These are phyloP conservation scores for Cataglyphis livida DNA, from an alignment of 2,888 invertebrate genomes.

Conservation along the genomic window DNA sequence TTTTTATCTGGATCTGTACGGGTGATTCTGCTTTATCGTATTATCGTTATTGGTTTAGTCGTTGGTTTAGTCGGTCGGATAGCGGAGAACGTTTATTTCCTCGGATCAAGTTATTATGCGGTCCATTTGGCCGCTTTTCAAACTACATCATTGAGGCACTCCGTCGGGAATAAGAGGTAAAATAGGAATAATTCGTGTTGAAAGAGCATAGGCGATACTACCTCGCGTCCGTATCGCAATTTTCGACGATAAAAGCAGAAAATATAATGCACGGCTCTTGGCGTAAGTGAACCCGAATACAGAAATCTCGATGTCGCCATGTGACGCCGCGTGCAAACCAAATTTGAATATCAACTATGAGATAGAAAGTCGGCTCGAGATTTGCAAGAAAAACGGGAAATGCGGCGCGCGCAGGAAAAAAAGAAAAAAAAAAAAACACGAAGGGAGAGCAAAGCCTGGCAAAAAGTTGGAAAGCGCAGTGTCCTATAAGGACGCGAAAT, in stretches of 20 bases:
- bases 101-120: constrained; percentile 24
- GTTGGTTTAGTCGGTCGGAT: constrained; percentile 11
- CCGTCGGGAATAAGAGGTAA: background rate
- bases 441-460: background rate
- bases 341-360: constrained; percentile 68
- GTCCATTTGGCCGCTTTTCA: constrained; percentile 12
- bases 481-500: background rate
- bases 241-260: constrained; percentile 23
- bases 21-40: constrained; percentile 13
- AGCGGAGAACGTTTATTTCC: constrained; percentile 17
- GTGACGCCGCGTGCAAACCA: constrained; percentile 59
- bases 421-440: background rate
- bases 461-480: constrained; percentile 21
- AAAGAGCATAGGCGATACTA: background rate
- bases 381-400: constrained; percentile 6
- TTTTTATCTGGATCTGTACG: constrained; percentile 21
- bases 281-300: constrained; percentile 43
- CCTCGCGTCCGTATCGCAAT: background rate
- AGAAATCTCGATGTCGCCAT: constrained; percentile 16
- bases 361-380: constrained; percentile 45
- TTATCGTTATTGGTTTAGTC: background rate
- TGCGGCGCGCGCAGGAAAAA: background rate
- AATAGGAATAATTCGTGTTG: constrained; percentile 22
- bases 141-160: background rate
- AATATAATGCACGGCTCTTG: constrained; percentile 1